These are phyloP conservation scores for Brachypterus glaber DNA, from an alignment of 2,888 invertebrate genomes.

Conservation along the genomic window DNA sequence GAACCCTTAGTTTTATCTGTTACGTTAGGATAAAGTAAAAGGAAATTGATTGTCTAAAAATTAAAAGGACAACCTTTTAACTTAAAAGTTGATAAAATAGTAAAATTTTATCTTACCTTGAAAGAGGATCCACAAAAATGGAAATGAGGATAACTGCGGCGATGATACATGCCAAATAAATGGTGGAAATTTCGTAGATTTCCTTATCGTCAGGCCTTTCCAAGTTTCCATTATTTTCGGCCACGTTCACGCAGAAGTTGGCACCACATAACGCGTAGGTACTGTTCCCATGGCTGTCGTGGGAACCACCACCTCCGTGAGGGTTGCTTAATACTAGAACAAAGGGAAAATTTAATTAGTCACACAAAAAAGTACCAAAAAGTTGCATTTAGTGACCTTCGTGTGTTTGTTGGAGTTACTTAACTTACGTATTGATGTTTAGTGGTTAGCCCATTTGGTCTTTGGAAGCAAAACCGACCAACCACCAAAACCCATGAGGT, in stretches of 20 bases:
- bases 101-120: conserved; percentile 69
- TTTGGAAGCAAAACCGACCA: too few species aligned
- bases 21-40: too few species aligned
- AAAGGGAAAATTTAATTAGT: conserved; percentile 17
- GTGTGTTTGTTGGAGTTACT: too few species aligned
- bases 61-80: too few species aligned
- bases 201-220: conserved; percentile 74
- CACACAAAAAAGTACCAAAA: not conserved
- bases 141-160: conserved; percentile 80
- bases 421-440: too few species aligned
- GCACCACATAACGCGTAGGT: conserved; percentile 61
- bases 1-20: too few species aligned
- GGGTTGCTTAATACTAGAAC: conserved; percentile 65
- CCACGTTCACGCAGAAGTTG: conserved; percentile 69
- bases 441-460: too few species aligned
- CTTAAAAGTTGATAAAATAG: too few species aligned
- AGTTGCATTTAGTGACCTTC: too few species aligned
- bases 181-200: conserved; percentile 81
- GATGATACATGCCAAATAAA: conserved; percentile 79
- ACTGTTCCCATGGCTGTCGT: conserved; percentile 40
- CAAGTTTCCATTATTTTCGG: conserved; percentile 63
- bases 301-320: conserved; percentile 47
- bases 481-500: too few species aligned
- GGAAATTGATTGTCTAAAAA: too few species aligned
- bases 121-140: conserved; percentile 80